Evolutionary conservation across 2,888 invertebrate species (phyloP).

Genomic region (Aphidius colemani): DNA sequence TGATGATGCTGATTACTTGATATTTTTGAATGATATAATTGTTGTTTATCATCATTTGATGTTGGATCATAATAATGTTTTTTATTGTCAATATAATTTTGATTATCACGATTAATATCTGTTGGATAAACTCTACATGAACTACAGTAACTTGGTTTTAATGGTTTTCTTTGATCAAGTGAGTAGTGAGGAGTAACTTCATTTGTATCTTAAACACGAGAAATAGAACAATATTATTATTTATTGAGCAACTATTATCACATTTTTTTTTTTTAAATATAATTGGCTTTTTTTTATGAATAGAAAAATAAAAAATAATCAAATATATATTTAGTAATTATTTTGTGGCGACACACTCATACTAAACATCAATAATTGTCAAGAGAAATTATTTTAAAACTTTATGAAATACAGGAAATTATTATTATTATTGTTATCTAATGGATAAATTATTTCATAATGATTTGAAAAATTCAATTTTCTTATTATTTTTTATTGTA

Average conservation of each 20-base stretch:
- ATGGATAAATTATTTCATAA: too few relatives aligned
- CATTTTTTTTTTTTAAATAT: neutral
- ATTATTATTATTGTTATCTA: too few relatives aligned
- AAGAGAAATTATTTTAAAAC: too few relatives aligned
- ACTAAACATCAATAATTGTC: too few relatives aligned
- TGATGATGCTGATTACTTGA: conserved; percentile 8
- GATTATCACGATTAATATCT: conserved; percentile 19
- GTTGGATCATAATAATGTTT: neutral
- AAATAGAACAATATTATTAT: neutral
- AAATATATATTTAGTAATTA: too few relatives aligned
- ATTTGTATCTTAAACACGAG: conserved; percentile 31
- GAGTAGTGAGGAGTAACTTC: conserved; percentile 62
- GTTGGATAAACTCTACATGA: conserved; percentile 4
- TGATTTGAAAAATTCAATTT: too few relatives aligned
- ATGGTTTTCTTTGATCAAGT: conserved; percentile 54
- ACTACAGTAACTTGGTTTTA: conserved; percentile 12
- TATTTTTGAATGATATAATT: neutral
- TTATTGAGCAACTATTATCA: neutral
- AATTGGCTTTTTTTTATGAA: neutral
- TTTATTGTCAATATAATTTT: conserved; percentile 6
- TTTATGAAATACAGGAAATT: too few relatives aligned
- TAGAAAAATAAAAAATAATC: conserved; percentile 1
- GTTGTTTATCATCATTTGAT: neutral
- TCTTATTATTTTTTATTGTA: too few relatives aligned
- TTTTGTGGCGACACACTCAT: too few relatives aligned